Evolutionary conservation across 2,797 vertebrate species (phyloP).

Genomic region (Sebastes minor): DNA sequence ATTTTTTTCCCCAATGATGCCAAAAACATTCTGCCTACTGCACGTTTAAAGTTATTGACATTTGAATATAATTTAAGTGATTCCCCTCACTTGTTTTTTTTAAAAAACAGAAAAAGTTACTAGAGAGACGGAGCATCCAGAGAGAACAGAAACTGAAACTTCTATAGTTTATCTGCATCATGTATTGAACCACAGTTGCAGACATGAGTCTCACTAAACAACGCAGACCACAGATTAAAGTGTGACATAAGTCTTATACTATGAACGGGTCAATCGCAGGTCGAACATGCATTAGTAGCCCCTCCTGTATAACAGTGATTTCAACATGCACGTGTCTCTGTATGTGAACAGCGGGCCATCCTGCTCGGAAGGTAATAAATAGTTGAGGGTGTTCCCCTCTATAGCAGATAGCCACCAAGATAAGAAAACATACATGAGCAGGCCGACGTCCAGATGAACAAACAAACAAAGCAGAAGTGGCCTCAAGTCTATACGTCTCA

Average conservation of each 20-base stretch:
- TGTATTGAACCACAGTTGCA: background rate
- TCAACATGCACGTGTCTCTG: background rate
- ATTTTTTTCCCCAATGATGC: no score
- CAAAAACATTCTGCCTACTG: no score
- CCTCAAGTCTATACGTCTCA: constrained; percentile 1
- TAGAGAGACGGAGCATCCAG: background rate
- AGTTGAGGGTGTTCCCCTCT: constrained; percentile 51
- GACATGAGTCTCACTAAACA: background rate
- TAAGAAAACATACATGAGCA: constrained; percentile 43
- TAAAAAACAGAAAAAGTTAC: background rate
- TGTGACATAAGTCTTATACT: background rate
- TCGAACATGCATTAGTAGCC: background rate
- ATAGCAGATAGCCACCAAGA: constrained; percentile 47
- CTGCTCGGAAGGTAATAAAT: constrained; percentile 53
- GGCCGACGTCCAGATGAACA: constrained; percentile 33
- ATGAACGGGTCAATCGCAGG: background rate
- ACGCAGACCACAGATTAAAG: background rate
- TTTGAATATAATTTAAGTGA: background rate
- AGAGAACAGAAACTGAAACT: background rate
- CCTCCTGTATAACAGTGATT: background rate
- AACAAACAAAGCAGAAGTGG: constrained; percentile 25
- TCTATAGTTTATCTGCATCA: background rate
- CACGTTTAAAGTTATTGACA: background rate
- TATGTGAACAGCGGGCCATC: background rate
- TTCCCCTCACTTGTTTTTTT: background rate